A percentile compares a stretch with the other conserved stretches of the same genome.
Conservation (phyloP, 2,113 vertebrate genomes). For the Aspiorhynchus laticeps region DNA sequence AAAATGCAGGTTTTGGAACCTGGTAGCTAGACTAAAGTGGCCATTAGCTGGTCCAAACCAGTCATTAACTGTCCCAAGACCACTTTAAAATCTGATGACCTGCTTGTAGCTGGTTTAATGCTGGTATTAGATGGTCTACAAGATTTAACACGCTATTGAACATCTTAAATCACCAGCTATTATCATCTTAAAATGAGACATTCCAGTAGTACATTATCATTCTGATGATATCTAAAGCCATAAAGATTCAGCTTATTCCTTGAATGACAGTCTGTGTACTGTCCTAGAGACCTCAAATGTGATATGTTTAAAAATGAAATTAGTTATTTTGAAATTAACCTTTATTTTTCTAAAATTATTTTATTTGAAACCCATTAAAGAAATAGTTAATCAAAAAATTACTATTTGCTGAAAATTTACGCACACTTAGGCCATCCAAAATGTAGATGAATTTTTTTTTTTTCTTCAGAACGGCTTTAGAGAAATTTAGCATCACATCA, state of each 20-base stretch:
- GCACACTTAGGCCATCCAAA: too few relatives aligned
- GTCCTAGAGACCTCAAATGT: too few relatives aligned
- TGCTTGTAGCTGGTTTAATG: background rate
- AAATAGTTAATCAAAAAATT: too few relatives aligned
- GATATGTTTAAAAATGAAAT: background rate
- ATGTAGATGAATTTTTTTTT: background rate
- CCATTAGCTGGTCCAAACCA: background rate
- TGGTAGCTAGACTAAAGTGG: background rate
- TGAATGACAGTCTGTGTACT: background rate
- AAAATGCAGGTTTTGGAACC: background rate
- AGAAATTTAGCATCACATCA: too few relatives aligned
- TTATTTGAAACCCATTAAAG: background rate
- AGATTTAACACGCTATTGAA: background rate
- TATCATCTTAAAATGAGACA: background rate
- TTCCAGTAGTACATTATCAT: background rate
- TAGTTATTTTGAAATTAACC: background rate
- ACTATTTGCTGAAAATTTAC: background rate
- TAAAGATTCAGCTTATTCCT: background rate
- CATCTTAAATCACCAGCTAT: background rate
- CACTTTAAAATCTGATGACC: background rate
- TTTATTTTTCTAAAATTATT: background rate
- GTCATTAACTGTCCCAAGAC: background rate
- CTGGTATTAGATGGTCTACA: background rate
- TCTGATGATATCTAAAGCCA: background rate
- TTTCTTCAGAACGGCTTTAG: too few relatives aligned